Evolutionary conservation across 2,797 vertebrate genomes (phyloP), one percentile per base, ranked within the genome.

Genomic region (Yasuhikotakia modesta): DNA sequence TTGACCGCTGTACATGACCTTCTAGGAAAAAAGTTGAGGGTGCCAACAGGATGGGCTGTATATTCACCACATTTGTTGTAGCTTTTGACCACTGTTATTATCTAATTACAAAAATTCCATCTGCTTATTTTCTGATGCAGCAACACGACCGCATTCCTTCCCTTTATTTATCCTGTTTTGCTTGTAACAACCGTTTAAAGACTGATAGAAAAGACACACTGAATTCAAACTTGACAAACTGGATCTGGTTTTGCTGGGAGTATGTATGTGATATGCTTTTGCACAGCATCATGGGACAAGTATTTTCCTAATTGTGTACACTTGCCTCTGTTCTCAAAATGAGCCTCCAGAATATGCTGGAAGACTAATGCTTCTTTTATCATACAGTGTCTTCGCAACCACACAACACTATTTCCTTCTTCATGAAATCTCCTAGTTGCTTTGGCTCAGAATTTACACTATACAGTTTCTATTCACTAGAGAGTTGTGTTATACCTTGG

Each of bases 261-360:
- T 66, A 76, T 60, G 65, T 60, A 19, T 32, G 87, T 83, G 81
- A 86, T 87, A 83, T 82, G 85, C 82, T 80, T 85, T 81, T 75
- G 82, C 81, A 66, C 63, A 76, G 83, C 85, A 86, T 89, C 87
- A 83, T 90, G 80, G 80, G 83, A 86, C 84, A 81, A 82, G 81
- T 81, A 73, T 75, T 82, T 81, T 85, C 78, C 7, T 60, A 45
- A 69, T 46, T 53, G 46, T 67, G 30, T 73, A 73, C 76, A 57
- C 46, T 79, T 73, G 7, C 74, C 43, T 81, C 27, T 81, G 58
- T 77, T 17, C 35, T 43, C 80, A 2, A 24, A 43, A 19, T 46
- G 30, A 79, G 75, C 73, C 79, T 86, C 81, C 79, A 73, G 81
- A 83, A 82, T 71, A 78, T 67, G 48, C 73, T 78, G 86, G 66